Evolutionary conservation across 2,797 vertebrate genomes (phyloP), one percentile per base, ranked within the genome.

Genomic region (Channa striata): DNA sequence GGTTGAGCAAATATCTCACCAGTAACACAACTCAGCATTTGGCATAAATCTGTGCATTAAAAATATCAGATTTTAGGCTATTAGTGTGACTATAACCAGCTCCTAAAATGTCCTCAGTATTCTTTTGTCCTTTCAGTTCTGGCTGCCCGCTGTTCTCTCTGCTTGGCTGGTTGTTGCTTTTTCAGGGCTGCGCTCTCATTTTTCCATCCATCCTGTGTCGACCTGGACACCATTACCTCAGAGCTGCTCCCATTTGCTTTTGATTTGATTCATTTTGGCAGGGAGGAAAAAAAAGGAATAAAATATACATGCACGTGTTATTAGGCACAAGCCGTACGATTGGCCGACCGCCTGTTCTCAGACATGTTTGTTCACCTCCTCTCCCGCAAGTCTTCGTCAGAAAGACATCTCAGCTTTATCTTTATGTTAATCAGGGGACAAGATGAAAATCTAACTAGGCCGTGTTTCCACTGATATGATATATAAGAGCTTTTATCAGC

Each of bases 341-440:
- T 72, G 66, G 59, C 64, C 43, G 30, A 2, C 44, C 50, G 64
- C 43, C 46, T 68, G 54, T 10, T 59, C 51, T 30, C 59, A n/a
- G 59, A 34, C 4, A 1, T 8, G 1, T 52, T 21, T n/a, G 21
- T 50, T 61, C 54, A 21, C 62, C 65, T 78, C 59, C 25, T 59
- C 53, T 23, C 50, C 20, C 20, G 6, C 2, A 2, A 51, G 49
- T 20, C 42, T 69, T 21, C 59, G 33, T 20, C 51, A 52, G 37
- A 42, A 59, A 48, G 61, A 70, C 64, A 59, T 59, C 43, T 37
- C 42, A 25, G 70, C 73, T 68, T 74, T 49, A 73, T 79, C 58
- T 80, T 73, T 66, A 78, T 68, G 69, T 58, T 83, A 77, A 87
- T 74, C 53, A n/a, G 62, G 12, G 17, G 20, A 40, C 8, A 11